phyloP scores from a whole-genome alignment of 2,797 vertebrate genomes.

The Danio kyathit region DNA sequence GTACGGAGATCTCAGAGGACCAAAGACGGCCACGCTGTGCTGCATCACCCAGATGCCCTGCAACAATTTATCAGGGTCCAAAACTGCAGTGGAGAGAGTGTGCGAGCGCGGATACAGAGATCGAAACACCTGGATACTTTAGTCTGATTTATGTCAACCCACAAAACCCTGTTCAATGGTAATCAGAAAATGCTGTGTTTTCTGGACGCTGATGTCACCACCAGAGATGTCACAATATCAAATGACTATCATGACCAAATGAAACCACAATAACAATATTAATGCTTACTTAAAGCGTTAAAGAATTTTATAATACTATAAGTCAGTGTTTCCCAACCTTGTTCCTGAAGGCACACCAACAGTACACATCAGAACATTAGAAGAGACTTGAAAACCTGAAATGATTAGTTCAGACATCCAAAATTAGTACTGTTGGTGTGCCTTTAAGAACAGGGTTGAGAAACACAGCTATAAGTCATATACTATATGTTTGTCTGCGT shows the following conservation, averaged over 20 bases:
- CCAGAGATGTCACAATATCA: background rate
- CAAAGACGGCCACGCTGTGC: constrained; percentile 27
- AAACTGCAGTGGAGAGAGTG: constrained; percentile 14
- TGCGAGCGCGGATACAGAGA: background rate
- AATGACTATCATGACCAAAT: background rate
- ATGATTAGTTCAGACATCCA: too few species aligned
- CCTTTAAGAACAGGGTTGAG: too few species aligned
- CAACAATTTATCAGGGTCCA: constrained; percentile 25
- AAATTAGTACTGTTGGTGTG: too few species aligned
- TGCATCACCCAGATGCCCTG: constrained; percentile 22
- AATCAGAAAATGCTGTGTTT: background rate
- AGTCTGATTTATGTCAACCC: constrained; percentile 28
- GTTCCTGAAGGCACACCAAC: too few species aligned
- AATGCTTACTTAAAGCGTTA: background rate
- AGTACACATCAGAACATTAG: too few species aligned
- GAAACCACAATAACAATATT: background rate
- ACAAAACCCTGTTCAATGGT: background rate
- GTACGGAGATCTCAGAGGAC: constrained; percentile 69
- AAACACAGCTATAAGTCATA: too few species aligned
- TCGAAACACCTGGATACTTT: constrained; percentile 32
- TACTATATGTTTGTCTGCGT: too few species aligned
- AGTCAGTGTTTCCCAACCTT: too few species aligned
- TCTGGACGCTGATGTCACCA: background rate
- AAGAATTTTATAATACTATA: background rate
- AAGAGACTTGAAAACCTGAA: too few species aligned